Base-by-base conservation (phyloP, 2,113 vertebrate species). In the Ammodytes marinus region DNA sequence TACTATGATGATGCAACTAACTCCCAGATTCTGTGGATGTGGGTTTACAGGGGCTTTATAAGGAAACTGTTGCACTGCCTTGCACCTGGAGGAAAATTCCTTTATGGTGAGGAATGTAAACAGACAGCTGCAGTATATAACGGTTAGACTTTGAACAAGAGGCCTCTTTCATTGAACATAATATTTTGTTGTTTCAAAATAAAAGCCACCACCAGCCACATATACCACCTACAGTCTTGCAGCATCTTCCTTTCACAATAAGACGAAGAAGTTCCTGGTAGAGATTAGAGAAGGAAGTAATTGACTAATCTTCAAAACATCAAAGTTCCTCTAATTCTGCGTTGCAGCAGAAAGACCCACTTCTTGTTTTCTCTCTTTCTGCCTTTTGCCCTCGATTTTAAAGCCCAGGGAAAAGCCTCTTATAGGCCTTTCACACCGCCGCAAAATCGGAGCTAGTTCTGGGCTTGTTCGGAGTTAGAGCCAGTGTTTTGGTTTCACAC, bases 321-420 rank as follows among this genome's bases (percentile, higher is more conserved):
- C 46, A 69, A 69, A 10, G 61, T 84, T 79, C 74, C 63, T 76
- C 72, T 79, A 77, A 35, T 77, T 60, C 49, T 79, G 13, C 50
- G 3, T 54, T n/a, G 39, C 40, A 74, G 14, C 52, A 69, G 5
- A n/a, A 80, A 76, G 39, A 61, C 60, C 42, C 64, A 81, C 85
- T 88, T 91, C 66, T 76, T 58, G 63, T 86, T 84, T 85, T 78
- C 84, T 40, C 5, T 75, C 63, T 53, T 83, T 88, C 83, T 9
- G n/a, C 80, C 27, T 75, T 81, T 79, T 57, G 35, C 69, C 69
- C 73, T 69, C 61, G 45, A 65, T 84, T 86, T 89, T 71, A 50
- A 88, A 87, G 78, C 88, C n/a, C n/a, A n/a, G 83, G 87, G 83
- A 91, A 92, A 93, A 94, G 89, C 89, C 83, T 93, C 91, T n/a